A percentile compares a stretch with the other conserved stretches of the same genome.
Evolutionary conservation across 2,888 invertebrate genomes (phyloP).

Genomic region (Drosophila atroscutellata): DNA sequence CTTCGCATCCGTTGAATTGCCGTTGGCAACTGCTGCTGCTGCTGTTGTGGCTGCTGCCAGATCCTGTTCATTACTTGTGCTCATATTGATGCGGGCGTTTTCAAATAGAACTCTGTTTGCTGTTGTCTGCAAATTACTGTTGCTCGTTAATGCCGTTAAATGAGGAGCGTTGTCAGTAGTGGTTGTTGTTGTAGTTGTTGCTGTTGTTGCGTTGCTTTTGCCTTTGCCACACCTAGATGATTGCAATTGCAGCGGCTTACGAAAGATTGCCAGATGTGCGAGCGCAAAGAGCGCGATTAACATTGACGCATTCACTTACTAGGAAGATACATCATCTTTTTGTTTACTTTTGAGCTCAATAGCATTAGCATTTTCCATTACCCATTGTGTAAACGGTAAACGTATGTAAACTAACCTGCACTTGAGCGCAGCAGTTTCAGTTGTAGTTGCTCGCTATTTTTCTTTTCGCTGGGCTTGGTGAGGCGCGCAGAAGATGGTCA

Average conservation of each 20-base stretch:
- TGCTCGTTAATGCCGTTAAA: slow-evolving; percentile 46
- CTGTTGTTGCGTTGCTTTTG: slow-evolving; percentile 30
- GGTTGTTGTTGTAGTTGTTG: slow-evolving; percentile 23
- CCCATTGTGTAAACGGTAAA: slow-evolving; percentile 42
- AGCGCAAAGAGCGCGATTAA: slow-evolving; percentile 80
- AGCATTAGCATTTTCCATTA: slow-evolving; percentile 33
- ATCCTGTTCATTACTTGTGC: slow-evolving; percentile 61
- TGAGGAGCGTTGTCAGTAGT: slow-evolving; percentile 30
- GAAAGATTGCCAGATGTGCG: slow-evolving; percentile 73
- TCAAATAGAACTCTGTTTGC: slow-evolving; percentile 32
- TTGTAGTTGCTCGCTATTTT: slow-evolving; percentile 25
- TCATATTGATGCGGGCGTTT: slow-evolving; percentile 55
- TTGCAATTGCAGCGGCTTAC: slow-evolving; percentile 55
- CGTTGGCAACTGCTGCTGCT: slow-evolving; percentile 32
- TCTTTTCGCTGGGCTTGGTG: slow-evolving; percentile 8
- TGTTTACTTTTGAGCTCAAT: slow-evolving; percentile 43
- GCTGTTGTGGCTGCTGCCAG: slow-evolving; percentile 19
- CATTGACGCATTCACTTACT: slow-evolving; percentile 77
- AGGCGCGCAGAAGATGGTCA: slow-evolving; percentile 29
- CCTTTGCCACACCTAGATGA: slow-evolving; percentile 77
- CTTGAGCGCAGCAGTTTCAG: slow-evolving; percentile 55
- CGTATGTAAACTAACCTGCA: slow-evolving; percentile 65
- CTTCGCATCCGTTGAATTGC: slow-evolving; percentile 49
- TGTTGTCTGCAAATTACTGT: slow-evolving; percentile 53
- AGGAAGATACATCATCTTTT: slow-evolving; percentile 37